These are phyloP conservation scores for Rhizoglyphus robini DNA, from an alignment of 1,140 invertebrate genomes.

Conservation along the genomic window DNA sequence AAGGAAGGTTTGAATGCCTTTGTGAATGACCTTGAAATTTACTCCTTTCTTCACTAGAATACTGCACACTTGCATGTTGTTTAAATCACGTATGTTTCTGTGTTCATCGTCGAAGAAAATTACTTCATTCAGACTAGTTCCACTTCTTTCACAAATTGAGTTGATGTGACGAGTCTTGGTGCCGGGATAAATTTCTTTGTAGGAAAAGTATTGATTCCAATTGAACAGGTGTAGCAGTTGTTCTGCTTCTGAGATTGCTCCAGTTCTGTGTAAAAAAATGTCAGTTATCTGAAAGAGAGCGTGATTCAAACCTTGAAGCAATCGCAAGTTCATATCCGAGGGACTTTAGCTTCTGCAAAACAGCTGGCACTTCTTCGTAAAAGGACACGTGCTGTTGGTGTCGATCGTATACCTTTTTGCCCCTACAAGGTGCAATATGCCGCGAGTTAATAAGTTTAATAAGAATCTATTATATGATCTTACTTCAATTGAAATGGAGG, in stretches of 20 bases:
- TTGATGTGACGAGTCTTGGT: conserved; percentile 37
- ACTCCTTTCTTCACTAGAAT: conserved; percentile 20
- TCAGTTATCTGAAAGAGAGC: not conserved
- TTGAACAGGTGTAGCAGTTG: conserved; percentile 49
- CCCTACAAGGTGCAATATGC: not conserved
- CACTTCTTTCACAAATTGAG: not conserved
- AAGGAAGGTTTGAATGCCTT: conserved; percentile 15
- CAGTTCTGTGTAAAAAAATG: conserved; percentile 37
- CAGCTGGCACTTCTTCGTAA: conserved; percentile 17
- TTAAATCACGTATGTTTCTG: conserved; percentile 46
- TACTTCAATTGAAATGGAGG: conserved; percentile 18
- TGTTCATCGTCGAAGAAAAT: conserved; percentile 54
- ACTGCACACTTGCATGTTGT: conserved; percentile 34
- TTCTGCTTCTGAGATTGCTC: conserved; percentile 47
- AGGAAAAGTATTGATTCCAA: conserved; percentile 55
- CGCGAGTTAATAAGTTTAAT: not conserved
- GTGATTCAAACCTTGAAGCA: too few species aligned
- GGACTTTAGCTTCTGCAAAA: conserved; percentile 17
- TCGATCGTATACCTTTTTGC: conserved; percentile 7
- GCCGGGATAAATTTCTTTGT: conserved; percentile 60
- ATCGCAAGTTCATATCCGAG: conserved; percentile 17
- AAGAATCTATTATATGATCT: not conserved
- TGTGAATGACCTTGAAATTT: not conserved
- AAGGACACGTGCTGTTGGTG: not conserved
- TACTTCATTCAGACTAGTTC: conserved; percentile 39